Evolutionary conservation across 1,140 invertebrate genomes (phyloP).

Genomic region (Platorchestia sp.): DNA sequence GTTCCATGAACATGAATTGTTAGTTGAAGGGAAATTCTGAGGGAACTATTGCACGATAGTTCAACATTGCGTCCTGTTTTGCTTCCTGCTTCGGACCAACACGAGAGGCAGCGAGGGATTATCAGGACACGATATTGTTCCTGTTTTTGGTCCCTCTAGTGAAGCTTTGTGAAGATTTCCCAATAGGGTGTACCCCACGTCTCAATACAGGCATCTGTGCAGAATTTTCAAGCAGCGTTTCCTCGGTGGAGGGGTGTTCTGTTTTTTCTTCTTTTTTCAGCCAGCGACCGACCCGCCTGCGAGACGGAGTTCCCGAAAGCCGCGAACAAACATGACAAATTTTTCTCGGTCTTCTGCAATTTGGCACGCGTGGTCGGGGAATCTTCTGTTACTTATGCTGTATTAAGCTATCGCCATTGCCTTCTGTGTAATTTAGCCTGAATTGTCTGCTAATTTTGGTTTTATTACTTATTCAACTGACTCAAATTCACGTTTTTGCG

Average conservation of each 20-base stretch:
- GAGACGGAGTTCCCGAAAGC: not conserved
- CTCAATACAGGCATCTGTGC: conserved; percentile 28
- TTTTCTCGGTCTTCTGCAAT: conserved; percentile 30
- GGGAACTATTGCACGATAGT: not conserved
- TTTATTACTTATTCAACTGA: not conserved
- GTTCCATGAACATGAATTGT: not conserved
- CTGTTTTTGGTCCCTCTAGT: not conserved
- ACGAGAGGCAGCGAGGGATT: not conserved
- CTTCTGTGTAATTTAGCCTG: not conserved
- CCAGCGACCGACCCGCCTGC: not conserved
- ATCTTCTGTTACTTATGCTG: not conserved
- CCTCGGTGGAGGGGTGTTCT: not conserved
- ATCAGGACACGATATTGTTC: conserved; percentile 16
- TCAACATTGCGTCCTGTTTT: not conserved
- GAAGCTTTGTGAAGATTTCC: conserved; percentile 47
- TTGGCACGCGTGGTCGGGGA: not conserved
- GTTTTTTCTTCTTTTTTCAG: not conserved
- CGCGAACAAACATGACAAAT: conserved; percentile 29
- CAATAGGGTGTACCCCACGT: conserved; percentile 40
- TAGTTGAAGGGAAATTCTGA: not conserved
- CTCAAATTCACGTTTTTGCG: not conserved
- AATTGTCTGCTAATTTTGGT: not conserved
- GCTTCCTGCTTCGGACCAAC: not conserved
- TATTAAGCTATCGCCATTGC: not conserved
- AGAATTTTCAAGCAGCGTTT: conserved; percentile 49